These are phyloP conservation scores for Labeo rohita DNA, from an alignment of 2,113 vertebrate species.

Conservation along the genomic window DNA sequence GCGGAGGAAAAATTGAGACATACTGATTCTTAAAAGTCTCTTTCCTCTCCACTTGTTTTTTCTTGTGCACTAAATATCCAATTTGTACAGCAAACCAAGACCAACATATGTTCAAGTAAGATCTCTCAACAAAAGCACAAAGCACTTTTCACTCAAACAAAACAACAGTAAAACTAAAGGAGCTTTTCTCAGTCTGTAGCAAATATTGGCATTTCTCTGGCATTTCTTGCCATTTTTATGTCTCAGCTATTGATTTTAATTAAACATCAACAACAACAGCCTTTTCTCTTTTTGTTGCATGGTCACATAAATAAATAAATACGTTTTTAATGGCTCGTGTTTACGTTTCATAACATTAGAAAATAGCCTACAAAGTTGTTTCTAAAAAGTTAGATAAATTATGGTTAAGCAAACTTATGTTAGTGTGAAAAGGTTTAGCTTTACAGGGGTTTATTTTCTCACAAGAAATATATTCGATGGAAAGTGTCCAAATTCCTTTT, in stretches of 20 bases:
- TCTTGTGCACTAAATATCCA: constrained; percentile 2
- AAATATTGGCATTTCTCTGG: background rate
- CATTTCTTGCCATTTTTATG: background rate
- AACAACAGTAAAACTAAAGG: background rate
- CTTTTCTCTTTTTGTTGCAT: background rate
- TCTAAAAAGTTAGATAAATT: too few species aligned
- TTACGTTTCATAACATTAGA: too few species aligned
- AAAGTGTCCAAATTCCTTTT: background rate
- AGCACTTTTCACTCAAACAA: background rate
- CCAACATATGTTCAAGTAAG: background rate
- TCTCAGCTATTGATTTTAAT: constrained; percentile 6
- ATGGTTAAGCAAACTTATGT: too few species aligned
- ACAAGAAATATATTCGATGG: background rate
- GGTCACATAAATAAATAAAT: background rate
- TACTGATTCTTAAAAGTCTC: constrained; percentile 1
- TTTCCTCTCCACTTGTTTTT: background rate
- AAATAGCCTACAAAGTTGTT: too few species aligned
- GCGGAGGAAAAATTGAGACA: background rate
- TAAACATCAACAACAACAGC: background rate
- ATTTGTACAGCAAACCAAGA: background rate
- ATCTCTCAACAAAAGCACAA: background rate
- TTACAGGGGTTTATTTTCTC: background rate
- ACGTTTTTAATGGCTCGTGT: too few species aligned
- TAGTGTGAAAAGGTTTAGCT: too few species aligned
- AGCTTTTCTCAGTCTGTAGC: background rate